Conservation (phyloP, 2,113 vertebrate species). For the Larimichthys crocea region DNA sequence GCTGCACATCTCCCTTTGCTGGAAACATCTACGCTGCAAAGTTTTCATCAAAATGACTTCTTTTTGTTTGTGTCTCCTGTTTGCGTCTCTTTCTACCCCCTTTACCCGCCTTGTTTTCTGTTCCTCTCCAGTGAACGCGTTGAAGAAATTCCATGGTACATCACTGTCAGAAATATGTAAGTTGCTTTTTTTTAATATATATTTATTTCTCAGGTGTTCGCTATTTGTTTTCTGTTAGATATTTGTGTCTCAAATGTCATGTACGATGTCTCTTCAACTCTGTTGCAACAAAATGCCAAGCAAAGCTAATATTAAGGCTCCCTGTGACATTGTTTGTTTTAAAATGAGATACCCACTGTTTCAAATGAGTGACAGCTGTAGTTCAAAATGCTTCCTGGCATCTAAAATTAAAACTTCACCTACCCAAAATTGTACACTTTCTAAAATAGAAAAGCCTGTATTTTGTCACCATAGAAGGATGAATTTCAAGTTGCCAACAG, state of each 20-base stretch:
- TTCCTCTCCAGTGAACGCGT: conserved; percentile 77
- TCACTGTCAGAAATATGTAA: conserved; percentile 80
- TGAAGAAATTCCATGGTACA: conserved; percentile 85
- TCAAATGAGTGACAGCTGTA: conserved; percentile 63
- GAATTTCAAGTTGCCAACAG: conserved; percentile 27
- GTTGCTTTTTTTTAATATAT: conserved; percentile 40
- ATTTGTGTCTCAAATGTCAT: conserved; percentile 69
- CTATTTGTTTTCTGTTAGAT: conserved; percentile 72
- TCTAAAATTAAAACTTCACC: conserved; percentile 27
- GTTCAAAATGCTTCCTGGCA: conserved; percentile 46
- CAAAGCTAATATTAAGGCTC: conserved; percentile 75
- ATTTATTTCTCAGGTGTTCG: conserved; percentile 51
- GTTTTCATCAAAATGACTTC: conserved; percentile 75
- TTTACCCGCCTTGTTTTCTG: conserved; percentile 56
- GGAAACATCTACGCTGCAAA: conserved; percentile 66
- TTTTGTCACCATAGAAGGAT: conserved; percentile 45
- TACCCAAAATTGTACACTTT: conserved; percentile 19
- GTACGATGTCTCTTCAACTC: conserved; percentile 33
- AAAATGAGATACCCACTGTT: conserved; percentile 40
- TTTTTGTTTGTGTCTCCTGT: conserved; percentile 72
- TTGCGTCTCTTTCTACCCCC: conserved; percentile 71
- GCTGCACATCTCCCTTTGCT: conserved; percentile 70
- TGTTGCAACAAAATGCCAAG: conserved; percentile 70
- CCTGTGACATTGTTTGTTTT: conserved; percentile 54
- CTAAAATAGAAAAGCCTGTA: conserved; percentile 19